Conservation (phyloP, 2,888 invertebrate genomes). For the Hypolimnas misippus region DNA sequence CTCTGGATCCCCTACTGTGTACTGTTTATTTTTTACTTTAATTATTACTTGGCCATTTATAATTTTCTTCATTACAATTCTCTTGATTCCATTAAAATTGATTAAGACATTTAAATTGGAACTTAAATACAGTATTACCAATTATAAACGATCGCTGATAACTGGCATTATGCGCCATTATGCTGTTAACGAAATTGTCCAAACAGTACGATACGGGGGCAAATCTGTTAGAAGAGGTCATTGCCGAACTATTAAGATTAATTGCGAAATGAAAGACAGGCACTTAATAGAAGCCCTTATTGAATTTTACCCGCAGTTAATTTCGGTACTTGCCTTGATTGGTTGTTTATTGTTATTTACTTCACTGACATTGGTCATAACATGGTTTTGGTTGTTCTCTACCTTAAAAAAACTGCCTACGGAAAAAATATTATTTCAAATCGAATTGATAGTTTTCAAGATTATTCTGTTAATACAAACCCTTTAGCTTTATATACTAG, state of each 20-base stretch:
- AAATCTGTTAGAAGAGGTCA: conserved; percentile 34
- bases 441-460: too few relatives aligned
- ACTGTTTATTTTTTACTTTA: too few relatives aligned
- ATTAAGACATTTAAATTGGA: background rate
- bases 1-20: too few relatives aligned
- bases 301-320: background rate
- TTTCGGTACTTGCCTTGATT: background rate
- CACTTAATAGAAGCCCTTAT: conserved; percentile 6
- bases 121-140: background rate
- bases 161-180: conserved; percentile 30
- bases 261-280: conserved; percentile 23
- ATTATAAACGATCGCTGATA: conserved; percentile 25
- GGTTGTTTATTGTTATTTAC: background rate
- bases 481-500: too few relatives aligned
- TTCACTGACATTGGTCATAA: too few relatives aligned
- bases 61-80: background rate
- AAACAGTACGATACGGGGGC: conserved; percentile 34
- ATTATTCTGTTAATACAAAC: too few relatives aligned
- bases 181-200: conserved; percentile 35
- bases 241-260: conserved; percentile 38
- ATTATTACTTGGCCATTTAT: too few relatives aligned
- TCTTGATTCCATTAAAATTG: background rate
- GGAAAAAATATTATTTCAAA: too few relatives aligned
- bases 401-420: too few relatives aligned
- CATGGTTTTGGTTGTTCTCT: too few relatives aligned